Percentiles rank a stretch among this genome's conserved stretches.
phyloP scores from a whole-genome alignment of 2,113 vertebrate species.

The Dipodomys spectabilis region DNA sequence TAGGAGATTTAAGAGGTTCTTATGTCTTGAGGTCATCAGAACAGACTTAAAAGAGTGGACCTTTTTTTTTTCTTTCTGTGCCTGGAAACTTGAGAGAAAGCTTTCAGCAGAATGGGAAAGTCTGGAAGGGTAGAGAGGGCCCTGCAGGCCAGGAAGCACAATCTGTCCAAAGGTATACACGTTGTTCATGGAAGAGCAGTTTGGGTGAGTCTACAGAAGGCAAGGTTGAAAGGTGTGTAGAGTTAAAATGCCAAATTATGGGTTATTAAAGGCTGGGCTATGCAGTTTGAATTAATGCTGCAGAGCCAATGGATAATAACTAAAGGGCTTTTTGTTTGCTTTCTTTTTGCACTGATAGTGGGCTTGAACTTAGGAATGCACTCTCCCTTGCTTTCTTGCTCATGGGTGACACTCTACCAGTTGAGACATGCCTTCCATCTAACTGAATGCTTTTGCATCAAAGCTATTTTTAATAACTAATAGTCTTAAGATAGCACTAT shows the following conservation, averaged over 20 bases:
- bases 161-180: neutral
- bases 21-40: neutral
- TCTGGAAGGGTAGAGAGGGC: neutral
- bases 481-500: neutral
- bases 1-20: neutral
- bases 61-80: neutral
- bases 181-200: neutral
- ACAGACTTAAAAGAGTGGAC: neutral
- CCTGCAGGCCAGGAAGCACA: neutral
- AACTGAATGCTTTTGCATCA: neutral
- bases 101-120: neutral
- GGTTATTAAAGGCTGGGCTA: neutral
- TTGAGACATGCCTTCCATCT: too few relatives aligned
- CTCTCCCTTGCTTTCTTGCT: too few relatives aligned
- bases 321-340: neutral
- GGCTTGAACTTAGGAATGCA: too few relatives aligned
- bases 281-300: neutral
- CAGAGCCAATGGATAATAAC: neutral
- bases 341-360: too few relatives aligned
- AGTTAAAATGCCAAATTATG: neutral
- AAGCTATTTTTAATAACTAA: conserved; percentile 28
- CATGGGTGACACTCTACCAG: too few relatives aligned
- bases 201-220: neutral
- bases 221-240: neutral
- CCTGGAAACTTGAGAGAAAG: neutral